Percentiles rank a stretch among this genome's conserved stretches.
These are phyloP conservation scores for Buceros bicornis DNA, from an alignment of 2,797 vertebrate species.

Conservation along the genomic window DNA sequence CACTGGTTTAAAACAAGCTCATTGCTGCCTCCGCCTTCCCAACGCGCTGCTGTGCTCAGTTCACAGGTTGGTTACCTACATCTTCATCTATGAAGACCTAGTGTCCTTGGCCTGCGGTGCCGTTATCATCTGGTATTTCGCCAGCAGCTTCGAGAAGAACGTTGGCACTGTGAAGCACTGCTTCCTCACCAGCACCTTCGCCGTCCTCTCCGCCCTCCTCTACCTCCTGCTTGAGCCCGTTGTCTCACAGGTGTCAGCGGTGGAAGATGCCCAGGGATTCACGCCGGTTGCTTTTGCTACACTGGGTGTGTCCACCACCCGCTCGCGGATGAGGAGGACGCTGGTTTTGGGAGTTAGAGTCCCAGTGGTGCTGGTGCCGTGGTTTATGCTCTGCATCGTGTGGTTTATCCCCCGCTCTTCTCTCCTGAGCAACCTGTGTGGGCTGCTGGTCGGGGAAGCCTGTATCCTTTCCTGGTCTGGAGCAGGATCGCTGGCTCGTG, in stretches of 20 bases:
- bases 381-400: conserved; percentile 67
- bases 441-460: conserved; percentile 71
- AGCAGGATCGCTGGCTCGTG: fast-evolving
- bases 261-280: conserved; percentile 51
- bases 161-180: conserved; percentile 59
- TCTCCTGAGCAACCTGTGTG: conserved; percentile 77
- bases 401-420: conserved; percentile 79
- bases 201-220: background rate
- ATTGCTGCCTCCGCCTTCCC: background rate
- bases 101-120: conserved; percentile 12
- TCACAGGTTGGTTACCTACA: conserved; percentile 56
- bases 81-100: conserved; percentile 43
- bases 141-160: conserved; percentile 52
- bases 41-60: conserved; percentile 18
- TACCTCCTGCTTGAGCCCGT: background rate
- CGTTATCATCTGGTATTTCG: conserved; percentile 43
- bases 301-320: conserved; percentile 6
- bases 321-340: conserved; percentile 8
- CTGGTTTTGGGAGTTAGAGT: conserved; percentile 67
- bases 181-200: background rate
- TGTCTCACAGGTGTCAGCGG: background rate
- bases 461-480: conserved; percentile 79
- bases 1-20: background rate
- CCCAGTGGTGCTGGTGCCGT: conserved; percentile 72
- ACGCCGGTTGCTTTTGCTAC: conserved; percentile 33